These are phyloP conservation scores for Copidosoma floridanum DNA, from an alignment of 1,140 invertebrate genomes.

Conservation along the genomic window DNA sequence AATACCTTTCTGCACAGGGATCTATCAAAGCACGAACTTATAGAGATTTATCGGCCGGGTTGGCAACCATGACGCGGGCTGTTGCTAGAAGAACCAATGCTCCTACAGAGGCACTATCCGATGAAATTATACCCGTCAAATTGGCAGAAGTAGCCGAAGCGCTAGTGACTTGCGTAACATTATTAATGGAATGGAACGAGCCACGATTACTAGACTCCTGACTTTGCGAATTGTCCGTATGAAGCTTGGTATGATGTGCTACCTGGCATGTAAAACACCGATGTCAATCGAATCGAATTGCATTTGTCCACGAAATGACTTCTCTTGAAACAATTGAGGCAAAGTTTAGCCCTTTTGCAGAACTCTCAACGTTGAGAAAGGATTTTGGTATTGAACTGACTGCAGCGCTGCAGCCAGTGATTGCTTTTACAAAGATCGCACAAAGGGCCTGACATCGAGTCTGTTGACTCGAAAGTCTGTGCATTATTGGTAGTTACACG, in stretches of 20 bases:
- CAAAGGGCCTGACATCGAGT: not conserved
- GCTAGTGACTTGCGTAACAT: not conserved
- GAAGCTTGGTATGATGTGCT: not conserved
- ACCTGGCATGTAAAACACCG: not conserved
- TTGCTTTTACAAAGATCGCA: no score
- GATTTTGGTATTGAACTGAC: not conserved
- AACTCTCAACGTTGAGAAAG: not conserved
- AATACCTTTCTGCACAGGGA: no score
- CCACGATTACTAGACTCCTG: not conserved
- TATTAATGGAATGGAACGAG: not conserved
- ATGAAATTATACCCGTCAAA: not conserved
- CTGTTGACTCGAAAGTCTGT: not conserved
- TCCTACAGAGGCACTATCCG: not conserved
- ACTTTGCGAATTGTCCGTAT: no score
- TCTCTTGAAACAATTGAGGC: no score
- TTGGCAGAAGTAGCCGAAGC: not conserved
- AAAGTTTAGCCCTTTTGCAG: no score
- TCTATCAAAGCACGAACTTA: not conserved
- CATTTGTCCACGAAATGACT: not conserved
- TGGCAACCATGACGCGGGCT: not conserved
- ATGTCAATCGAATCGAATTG: not conserved
- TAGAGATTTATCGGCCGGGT: not conserved
- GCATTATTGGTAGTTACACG: not conserved
- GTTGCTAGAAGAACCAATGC: not conserved
- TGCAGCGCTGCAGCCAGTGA: no score